Evolutionary conservation across 2,888 invertebrate genomes (phyloP).

Genomic region (Bellardia bayeri): DNA sequence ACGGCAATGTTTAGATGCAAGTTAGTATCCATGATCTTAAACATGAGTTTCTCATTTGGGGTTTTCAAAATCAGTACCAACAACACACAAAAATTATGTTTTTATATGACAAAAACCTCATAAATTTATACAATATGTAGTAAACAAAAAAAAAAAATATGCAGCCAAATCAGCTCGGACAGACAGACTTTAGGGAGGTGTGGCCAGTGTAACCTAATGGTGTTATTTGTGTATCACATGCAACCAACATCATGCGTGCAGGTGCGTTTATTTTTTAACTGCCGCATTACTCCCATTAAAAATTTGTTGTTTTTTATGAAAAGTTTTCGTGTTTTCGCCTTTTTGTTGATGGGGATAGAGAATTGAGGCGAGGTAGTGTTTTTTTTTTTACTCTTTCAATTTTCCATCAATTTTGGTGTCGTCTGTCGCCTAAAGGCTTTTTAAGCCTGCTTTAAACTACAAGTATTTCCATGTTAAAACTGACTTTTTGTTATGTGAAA

Average conservation of each 20-base stretch:
- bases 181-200: conserved; percentile 59
- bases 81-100: conserved; percentile 50
- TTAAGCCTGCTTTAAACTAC: conserved; percentile 53
- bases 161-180: neutral
- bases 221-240: conserved; percentile 70
- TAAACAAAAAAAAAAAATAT: conserved; percentile 15
- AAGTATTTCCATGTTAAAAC: conserved; percentile 68
- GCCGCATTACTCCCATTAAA: conserved; percentile 62
- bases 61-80: conserved; percentile 3
- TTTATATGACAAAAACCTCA: conserved; percentile 65
- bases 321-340: neutral
- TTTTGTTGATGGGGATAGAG: neutral
- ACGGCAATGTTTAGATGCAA: conserved; percentile 35
- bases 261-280: conserved; percentile 68
- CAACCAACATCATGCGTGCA: conserved; percentile 67
- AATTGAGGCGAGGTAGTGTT: conserved; percentile 22
- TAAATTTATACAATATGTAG: conserved; percentile 49
- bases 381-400: conserved; percentile 50
- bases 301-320: conserved; percentile 35
- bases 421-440: conserved; percentile 69
- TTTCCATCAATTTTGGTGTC: conserved; percentile 66
- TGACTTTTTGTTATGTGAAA: conserved; percentile 54
- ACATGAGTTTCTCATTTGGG: conserved; percentile 34
- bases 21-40: conserved; percentile 61
- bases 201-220: conserved; percentile 72